phyloP scores from a whole-genome alignment of 1,140 invertebrate species.

The Solenopsis fugax region DNA sequence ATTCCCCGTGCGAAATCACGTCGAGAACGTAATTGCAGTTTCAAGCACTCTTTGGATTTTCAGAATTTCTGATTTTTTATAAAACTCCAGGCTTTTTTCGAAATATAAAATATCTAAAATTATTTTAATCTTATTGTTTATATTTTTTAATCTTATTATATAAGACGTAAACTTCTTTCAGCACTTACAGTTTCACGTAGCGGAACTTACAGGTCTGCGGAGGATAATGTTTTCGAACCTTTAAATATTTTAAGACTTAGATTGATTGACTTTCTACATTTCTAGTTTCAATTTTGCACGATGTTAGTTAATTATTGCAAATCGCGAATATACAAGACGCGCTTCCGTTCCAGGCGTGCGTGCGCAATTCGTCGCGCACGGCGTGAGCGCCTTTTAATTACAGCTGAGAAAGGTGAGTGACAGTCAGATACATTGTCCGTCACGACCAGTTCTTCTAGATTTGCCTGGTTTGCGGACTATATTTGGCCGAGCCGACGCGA shows the following conservation, averaged over 20 bases:
- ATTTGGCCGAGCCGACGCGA: slow-evolving; percentile 50
- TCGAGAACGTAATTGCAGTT: background rate
- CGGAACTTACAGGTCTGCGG: background rate
- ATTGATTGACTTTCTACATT: background rate
- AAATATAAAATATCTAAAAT: background rate
- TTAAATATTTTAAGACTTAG: background rate
- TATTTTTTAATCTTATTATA: background rate
- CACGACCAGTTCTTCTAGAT: slow-evolving; percentile 66
- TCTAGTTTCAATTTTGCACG: background rate
- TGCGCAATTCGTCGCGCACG: background rate
- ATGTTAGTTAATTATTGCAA: background rate
- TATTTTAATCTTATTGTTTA: background rate
- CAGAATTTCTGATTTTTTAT: background rate
- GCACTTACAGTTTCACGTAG: background rate
- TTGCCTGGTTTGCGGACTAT: slow-evolving; percentile 48
- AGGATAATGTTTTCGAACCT: background rate
- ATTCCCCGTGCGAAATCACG: background rate
- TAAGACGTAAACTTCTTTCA: background rate
- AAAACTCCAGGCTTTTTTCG: no score
- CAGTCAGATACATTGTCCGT: slow-evolving; percentile 63
- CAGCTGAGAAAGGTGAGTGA: slow-evolving; percentile 47
- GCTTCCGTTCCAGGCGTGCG: background rate
- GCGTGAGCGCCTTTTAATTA: slow-evolving; percentile 62
- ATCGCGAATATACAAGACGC: background rate
- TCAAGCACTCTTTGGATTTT: background rate